Evolutionary conservation across 2,113 vertebrate genomes (phyloP).

Genomic region (Syngnathoides biaculeatus): DNA sequence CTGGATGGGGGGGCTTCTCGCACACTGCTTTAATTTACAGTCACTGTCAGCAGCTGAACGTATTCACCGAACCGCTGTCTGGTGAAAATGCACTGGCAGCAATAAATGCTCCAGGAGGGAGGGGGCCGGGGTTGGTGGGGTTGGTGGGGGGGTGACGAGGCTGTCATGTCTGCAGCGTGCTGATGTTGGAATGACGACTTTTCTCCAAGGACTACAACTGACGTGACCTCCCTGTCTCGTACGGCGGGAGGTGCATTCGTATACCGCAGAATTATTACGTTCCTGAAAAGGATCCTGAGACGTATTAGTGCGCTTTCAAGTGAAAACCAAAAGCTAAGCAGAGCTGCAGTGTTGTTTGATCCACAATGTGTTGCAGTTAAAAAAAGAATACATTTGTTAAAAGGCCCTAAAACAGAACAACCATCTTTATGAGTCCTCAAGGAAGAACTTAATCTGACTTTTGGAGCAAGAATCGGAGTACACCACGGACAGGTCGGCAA

Average conservation of each 20-base stretch:
- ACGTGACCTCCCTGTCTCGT: not conserved
- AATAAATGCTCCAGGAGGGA: conserved; percentile 49
- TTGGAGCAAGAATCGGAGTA: too few relatives aligned
- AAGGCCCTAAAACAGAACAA: too few relatives aligned
- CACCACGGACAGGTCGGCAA: too few relatives aligned
- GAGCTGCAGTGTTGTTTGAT: not conserved
- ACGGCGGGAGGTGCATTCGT: not conserved
- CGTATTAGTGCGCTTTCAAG: not conserved
- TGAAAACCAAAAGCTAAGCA: too few relatives aligned
- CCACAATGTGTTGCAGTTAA: too few relatives aligned
- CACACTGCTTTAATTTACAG: conserved; percentile 52
- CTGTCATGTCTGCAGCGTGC: not conserved
- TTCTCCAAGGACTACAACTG: not conserved
- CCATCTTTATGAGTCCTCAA: too few relatives aligned
- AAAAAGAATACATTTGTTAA: too few relatives aligned
- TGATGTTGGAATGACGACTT: conserved; percentile 18
- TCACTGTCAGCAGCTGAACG: conserved; percentile 46
- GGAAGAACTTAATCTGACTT: too few relatives aligned
- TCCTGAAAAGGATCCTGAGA: not conserved
- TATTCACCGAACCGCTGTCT: conserved; percentile 51
- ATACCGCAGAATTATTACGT: not conserved
- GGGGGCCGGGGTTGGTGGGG: conserved; percentile 18
- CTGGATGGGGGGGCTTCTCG: not conserved
- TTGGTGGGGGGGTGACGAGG: not conserved
- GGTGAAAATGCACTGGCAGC: conserved; percentile 42